These are phyloP conservation scores for Entomobrya multifasciata DNA, from an alignment of 2,888 invertebrate genomes.

Conservation along the genomic window DNA sequence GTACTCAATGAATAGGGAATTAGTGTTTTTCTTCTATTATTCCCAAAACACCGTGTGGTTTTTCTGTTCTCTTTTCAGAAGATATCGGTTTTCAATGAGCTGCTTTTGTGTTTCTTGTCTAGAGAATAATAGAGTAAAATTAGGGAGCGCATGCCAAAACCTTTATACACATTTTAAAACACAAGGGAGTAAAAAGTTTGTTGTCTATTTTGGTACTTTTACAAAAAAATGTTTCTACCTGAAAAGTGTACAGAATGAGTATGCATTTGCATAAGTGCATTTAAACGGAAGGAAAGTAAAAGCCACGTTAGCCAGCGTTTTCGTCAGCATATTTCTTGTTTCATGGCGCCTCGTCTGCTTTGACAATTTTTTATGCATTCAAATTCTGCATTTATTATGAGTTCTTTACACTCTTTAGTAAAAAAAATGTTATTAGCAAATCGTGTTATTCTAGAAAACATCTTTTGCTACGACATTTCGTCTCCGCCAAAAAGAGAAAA, in stretches of 20 bases:
- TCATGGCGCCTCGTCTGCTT: background rate
- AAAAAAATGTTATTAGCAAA: slow-evolving; percentile 44
- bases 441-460: slow-evolving; percentile 8
- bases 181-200: slow-evolving; percentile 5
- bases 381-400: slow-evolving; percentile 5
- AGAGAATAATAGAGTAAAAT: background rate
- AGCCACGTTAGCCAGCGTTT: background rate
- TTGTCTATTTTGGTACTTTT: background rate
- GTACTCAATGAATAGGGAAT: slow-evolving; percentile 67
- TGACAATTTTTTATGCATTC: background rate
- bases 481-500: slow-evolving; percentile 14
- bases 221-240: too few species aligned
- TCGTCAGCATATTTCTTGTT: background rate
- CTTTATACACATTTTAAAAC: slow-evolving; percentile 17
- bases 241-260: too few species aligned
- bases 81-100: slow-evolving; percentile 18
- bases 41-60: slow-evolving; percentile 25
- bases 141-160: slow-evolving; percentile 21
- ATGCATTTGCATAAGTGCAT: background rate
- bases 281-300: background rate
- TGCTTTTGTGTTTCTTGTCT: background rate
- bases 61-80: slow-evolving; percentile 6
- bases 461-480: background rate
- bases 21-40: slow-evolving; percentile 49
- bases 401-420: background rate